Percentiles rank a stretch among this genome's conserved stretches.
Conservation (phyloP, 2,797 vertebrate species). For the Podargus strigoides region DNA sequence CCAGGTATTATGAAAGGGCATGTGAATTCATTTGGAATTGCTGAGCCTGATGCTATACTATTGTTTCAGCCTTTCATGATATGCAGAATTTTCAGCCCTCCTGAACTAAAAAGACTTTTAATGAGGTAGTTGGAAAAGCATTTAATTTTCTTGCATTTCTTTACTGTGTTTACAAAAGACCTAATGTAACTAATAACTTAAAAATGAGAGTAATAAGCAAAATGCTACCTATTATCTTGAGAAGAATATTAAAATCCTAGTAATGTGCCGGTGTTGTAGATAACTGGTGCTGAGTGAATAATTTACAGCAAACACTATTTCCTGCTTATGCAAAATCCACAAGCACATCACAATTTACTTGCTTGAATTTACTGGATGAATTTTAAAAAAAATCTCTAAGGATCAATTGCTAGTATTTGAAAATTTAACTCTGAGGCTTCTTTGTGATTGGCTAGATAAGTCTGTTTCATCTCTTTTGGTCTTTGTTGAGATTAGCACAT, state of each 20-base stretch:
- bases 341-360: constrained; percentile 40
- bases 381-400: not conserved
- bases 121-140: constrained; percentile 27
- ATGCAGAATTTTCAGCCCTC: constrained; percentile 12
- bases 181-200: constrained; percentile 57
- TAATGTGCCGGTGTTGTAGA: constrained; percentile 13
- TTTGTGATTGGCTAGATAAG: not conserved
- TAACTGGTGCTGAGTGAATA: constrained; percentile 60
- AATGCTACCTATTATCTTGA: constrained; percentile 52
- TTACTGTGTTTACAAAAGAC: constrained; percentile 60
- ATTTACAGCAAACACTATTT: constrained; percentile 50
- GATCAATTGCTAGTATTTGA: constrained; percentile 29
- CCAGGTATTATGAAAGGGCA: constrained; percentile 44
- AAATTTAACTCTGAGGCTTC: constrained; percentile 14
- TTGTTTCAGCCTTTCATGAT: constrained; percentile 26
- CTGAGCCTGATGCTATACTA: constrained; percentile 30
- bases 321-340: constrained; percentile 31
- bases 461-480: not conserved
- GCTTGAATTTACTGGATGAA: constrained; percentile 19
- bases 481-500: not conserved
- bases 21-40: constrained; percentile 59
- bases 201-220: constrained; percentile 54
- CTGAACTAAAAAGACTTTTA: constrained; percentile 41
- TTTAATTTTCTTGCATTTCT: constrained; percentile 63
- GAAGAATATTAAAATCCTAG: constrained; percentile 44